phyloP scores from a whole-genome alignment of 2,797 vertebrate species.

The Nasua narica region DNA sequence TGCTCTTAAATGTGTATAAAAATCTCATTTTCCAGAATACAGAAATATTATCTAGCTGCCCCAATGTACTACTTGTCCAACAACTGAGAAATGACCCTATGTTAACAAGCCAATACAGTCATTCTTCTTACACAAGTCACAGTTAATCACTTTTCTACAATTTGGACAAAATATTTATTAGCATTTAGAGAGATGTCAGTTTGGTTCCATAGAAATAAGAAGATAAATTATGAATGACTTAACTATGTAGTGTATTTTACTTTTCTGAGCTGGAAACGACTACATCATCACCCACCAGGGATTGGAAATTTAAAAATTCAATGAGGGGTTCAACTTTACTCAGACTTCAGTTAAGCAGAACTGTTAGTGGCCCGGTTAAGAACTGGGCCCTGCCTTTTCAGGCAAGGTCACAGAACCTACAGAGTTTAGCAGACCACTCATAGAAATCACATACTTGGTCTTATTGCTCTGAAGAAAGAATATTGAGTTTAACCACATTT shows the following conservation, averaged over 20 bases:
- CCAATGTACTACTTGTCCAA: conserved; percentile 20
- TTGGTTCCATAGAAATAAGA: conserved; percentile 24
- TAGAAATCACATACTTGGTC: conserved; percentile 49
- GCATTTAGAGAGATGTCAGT: background rate
- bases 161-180: background rate
- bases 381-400: conserved; percentile 67
- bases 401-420: conserved; percentile 61
- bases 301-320: conserved; percentile 66
- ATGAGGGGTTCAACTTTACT: conserved; percentile 66
- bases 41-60: background rate
- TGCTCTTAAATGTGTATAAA: background rate
- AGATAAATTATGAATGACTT: background rate
- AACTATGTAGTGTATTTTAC: background rate
- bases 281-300: background rate
- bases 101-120: background rate
- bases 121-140: background rate
- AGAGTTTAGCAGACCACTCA: conserved; percentile 63
- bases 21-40: conserved; percentile 2
- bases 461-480: conserved; percentile 44
- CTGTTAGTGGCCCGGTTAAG: conserved; percentile 64
- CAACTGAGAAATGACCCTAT: background rate
- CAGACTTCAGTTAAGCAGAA: conserved; percentile 67
- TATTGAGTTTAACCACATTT: background rate
- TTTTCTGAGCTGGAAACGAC: background rate
- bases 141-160: conserved; percentile 41